Base-by-base conservation (phyloP, 2,888 invertebrate species). In the Penaeus monodon region DNA sequence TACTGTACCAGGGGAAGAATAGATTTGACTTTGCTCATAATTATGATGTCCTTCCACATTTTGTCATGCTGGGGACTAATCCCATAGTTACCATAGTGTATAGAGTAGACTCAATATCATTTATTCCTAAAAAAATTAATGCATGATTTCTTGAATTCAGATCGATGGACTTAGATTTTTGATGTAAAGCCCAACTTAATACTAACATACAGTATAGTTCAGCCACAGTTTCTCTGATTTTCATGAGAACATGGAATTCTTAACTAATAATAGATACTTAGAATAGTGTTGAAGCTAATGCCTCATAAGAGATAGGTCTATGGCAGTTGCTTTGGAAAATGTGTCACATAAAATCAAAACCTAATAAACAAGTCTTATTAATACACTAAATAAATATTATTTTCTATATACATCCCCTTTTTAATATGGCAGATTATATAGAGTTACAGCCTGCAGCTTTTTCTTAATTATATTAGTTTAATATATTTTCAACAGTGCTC, bases 61-160 rank as follows among this genome's bases (percentile, higher is more conserved):
- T 57, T 6, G 17, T 57, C 29, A 38, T 73, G 73, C 73, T 38
- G 33, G 73, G 38, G 27, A 29, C 73, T 73, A 73, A 27, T 73
- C 17, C 38, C 8, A 22, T 73, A 73, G 73, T 33, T 57, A 57
- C 57, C n/a, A 57, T 73, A 73, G 73, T 73, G 73, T 7, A 17
- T 73, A 73, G 27, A 38, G 38, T 73, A 73, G 73, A 33, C 27
- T 73, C 38, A 73, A 2, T 73, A 73, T 73, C 73, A 73, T 73
- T 73, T 73, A 73, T 17, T 73, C 73, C 38, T 33, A 29, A 73
- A 22, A 38, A 38, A 73, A 33, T 73, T 73, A 29, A 73, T 73
- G 73, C 73, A 73, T 73, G 73, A 73, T 73, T 73, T 73, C 8
- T 29, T 73, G 73, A 8, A 73, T 73, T 73, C 73, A n/a, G 29